Evolutionary conservation across 2,888 invertebrate genomes (phyloP).

Genomic region (Melikaiella ostensackeni): DNA sequence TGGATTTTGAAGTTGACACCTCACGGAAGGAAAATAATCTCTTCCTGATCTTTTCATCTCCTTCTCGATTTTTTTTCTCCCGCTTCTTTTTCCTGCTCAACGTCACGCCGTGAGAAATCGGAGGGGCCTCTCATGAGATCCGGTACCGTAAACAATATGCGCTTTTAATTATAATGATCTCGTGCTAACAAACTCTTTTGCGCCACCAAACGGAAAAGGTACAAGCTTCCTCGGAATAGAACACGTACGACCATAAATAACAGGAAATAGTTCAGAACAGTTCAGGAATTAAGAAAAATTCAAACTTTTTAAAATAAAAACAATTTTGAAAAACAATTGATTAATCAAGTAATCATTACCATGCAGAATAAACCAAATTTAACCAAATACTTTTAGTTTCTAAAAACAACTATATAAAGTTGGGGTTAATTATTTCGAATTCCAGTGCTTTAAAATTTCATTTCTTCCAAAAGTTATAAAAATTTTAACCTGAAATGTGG

Average conservation of each 20-base stretch:
- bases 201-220: conserved; percentile 33
- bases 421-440: too few relatives aligned
- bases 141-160: conserved; percentile 65
- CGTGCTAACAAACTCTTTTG: conserved; percentile 55
- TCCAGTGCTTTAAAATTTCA: too few relatives aligned
- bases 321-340: too few relatives aligned
- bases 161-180: conserved; percentile 73
- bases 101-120: conserved; percentile 63
- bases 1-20: conserved; percentile 13
- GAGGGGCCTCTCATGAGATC: conserved; percentile 64
- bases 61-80: conserved; percentile 41
- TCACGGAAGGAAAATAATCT: conserved; percentile 53
- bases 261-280: conserved; percentile 24
- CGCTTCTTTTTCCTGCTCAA: conserved; percentile 58
- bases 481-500: too few relatives aligned
- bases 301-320: not conserved
- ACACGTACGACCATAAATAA: conserved; percentile 15
- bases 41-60: conserved; percentile 55
- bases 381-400: too few relatives aligned
- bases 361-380: too few relatives aligned
- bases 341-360: too few relatives aligned
- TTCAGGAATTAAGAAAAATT: not conserved
- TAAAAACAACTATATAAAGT: too few relatives aligned
- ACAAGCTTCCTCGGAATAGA: not conserved
- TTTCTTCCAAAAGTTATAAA: too few relatives aligned